A percentile compares a stretch with the other conserved stretches of the same genome.
Conservation (phyloP, 2,113 vertebrate genomes). For the Halichoerus grypus region DNA sequence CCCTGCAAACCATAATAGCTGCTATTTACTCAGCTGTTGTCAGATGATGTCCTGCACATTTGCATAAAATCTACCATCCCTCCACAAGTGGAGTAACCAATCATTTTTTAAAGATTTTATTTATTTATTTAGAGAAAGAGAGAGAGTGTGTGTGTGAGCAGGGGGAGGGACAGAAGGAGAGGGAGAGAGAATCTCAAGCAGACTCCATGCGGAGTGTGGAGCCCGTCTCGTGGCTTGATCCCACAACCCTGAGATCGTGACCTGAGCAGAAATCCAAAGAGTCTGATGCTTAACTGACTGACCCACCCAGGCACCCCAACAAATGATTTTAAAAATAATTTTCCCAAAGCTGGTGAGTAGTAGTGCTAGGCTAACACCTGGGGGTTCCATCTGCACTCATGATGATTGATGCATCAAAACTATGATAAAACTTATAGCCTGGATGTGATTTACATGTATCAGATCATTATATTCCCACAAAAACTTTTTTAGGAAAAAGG, state of each 20-base stretch:
- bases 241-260: neutral
- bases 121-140: neutral
- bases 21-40: neutral
- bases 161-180: neutral
- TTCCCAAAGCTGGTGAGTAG: neutral
- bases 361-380: neutral
- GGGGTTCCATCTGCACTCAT: neutral
- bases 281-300: neutral
- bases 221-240: neutral
- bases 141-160: neutral
- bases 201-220: neutral
- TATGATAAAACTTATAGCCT: neutral
- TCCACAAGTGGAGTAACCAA: neutral
- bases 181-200: neutral
- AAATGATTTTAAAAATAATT: neutral
- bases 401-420: neutral
- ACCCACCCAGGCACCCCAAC: neutral
- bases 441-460: neutral
- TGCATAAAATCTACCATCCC: neutral
- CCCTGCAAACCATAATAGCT: neutral
- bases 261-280: neutral
- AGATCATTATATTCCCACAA: neutral
- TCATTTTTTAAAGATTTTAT: neutral
- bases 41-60: neutral
- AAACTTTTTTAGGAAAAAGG: neutral